These are phyloP conservation scores for Drosophila niveifrons DNA, from an alignment of 2,888 invertebrate species.

Conservation along the genomic window DNA sequence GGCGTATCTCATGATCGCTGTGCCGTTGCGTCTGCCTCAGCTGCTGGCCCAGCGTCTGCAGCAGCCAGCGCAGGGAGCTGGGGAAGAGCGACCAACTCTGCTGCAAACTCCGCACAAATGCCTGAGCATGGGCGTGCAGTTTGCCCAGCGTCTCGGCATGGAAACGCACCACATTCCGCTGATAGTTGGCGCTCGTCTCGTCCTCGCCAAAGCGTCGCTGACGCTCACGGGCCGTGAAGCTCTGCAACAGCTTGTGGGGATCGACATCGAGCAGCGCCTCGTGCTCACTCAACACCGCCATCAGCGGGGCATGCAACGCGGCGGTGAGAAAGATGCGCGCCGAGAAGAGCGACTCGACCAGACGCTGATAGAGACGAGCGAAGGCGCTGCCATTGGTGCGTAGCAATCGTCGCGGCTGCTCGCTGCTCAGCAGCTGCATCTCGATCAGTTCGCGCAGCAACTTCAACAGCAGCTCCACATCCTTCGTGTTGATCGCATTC, in stretches of 20 bases:
- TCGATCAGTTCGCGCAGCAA: constrained; percentile 89
- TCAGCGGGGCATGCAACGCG: constrained; percentile 95
- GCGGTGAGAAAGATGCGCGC: constrained; percentile 97
- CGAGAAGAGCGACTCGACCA: constrained; percentile 95
- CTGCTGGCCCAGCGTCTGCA: constrained; percentile 92
- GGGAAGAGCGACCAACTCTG: constrained; percentile 97
- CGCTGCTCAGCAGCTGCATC: constrained; percentile 89
- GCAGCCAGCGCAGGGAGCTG: constrained; percentile 94
- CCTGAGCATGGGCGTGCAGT: constrained; percentile 91
- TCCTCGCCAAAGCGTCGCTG: constrained; percentile 90
- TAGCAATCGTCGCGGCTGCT: constrained; percentile 91
- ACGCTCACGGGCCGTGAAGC: constrained; percentile 79
- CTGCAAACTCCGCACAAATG: constrained; percentile 93
- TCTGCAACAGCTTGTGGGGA: constrained; percentile 90
- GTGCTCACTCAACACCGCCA: constrained; percentile 95
- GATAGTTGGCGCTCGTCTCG: constrained; percentile 90
- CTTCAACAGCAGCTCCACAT: constrained; percentile 89
- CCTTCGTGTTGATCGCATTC: constrained; percentile 91
- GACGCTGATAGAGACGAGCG: constrained; percentile 93
- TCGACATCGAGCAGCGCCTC: constrained; percentile 97
- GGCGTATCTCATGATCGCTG: constrained; percentile 85
- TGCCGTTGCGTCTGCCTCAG: constrained; percentile 87
- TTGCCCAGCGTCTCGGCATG: constrained; percentile 92
- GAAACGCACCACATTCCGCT: constrained; percentile 91
- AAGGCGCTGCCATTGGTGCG: constrained; percentile 95